Evolutionary conservation across 2,888 invertebrate genomes (phyloP).

Genomic region (Crepidodera aurea): DNA sequence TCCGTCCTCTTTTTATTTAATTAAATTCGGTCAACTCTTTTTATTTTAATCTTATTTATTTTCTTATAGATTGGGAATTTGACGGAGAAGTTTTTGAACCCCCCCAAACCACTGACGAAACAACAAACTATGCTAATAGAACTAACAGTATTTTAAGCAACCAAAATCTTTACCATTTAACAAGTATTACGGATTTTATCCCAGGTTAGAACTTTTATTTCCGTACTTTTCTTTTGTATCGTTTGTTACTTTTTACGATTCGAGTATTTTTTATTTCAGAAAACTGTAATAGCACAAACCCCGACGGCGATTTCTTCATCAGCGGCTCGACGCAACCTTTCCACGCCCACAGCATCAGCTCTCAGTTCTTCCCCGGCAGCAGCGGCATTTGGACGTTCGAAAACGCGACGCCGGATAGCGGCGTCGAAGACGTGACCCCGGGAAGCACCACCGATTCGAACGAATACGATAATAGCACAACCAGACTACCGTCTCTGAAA

Average conservation of each 20-base stretch:
- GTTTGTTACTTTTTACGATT: neutral
- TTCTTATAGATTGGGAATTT: constrained; percentile 60
- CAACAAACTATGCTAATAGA: constrained; percentile 42
- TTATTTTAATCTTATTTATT: neutral
- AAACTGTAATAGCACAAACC: constrained; percentile 12
- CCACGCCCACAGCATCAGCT: constrained; percentile 65
- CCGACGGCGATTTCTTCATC: constrained; percentile 75
- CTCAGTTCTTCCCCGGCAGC: constrained; percentile 76
- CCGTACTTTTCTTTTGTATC: constrained; percentile 11
- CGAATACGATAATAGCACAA: constrained; percentile 38
- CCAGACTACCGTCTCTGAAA: constrained; percentile 52
- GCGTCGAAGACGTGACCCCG: constrained; percentile 70
- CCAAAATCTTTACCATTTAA: constrained; percentile 51
- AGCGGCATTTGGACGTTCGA: constrained; percentile 55
- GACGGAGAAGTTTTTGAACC: constrained; percentile 53
- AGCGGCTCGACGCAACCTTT: constrained; percentile 78
- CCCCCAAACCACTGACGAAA: constrained; percentile 44
- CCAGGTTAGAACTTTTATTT: too few species aligned
- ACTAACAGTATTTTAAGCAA: constrained; percentile 42
- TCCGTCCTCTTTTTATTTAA: too few species aligned
- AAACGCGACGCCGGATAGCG: constrained; percentile 70
- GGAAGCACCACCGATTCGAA: constrained; percentile 50
- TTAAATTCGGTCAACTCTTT: too few species aligned
- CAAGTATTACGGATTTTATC: constrained; percentile 48
- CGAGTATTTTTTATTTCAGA: constrained; percentile 31